These are phyloP conservation scores for Antennarius maculatus DNA, from an alignment of 2,797 vertebrate species.

Conservation along the genomic window DNA sequence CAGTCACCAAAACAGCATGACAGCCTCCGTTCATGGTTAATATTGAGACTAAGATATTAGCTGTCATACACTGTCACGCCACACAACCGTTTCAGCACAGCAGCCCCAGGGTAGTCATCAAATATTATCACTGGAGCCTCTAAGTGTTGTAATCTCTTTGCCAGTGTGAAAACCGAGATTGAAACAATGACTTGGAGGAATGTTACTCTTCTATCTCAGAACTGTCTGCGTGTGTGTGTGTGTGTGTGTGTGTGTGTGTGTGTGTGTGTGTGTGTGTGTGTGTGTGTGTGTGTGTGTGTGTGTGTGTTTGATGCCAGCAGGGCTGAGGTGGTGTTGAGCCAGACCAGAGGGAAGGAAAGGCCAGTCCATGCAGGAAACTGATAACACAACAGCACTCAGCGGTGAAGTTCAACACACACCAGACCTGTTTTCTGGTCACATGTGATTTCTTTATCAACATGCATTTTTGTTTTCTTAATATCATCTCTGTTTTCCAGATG, in stretches of 20 bases:
- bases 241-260: too few relatives aligned
- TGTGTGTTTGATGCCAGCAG: conserved; percentile 39
- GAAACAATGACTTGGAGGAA: conserved; percentile 42
- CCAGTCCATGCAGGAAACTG: conserved; percentile 80
- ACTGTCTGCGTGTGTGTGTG: conserved; percentile 15
- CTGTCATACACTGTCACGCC: not conserved
- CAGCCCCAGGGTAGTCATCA: not conserved
- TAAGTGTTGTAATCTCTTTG: conserved; percentile 6
- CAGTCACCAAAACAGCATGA: not conserved
- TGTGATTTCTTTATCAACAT: not conserved
- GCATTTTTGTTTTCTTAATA: not conserved
- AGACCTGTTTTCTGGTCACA: conserved; percentile 25
- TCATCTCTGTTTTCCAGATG: not conserved
- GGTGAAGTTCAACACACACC: conserved; percentile 53
- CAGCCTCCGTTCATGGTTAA: not conserved
- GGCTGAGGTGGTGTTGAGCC: conserved; percentile 64
- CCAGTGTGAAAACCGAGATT: conserved; percentile 34
- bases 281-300: too few relatives aligned
- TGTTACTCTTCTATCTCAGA: conserved; percentile 47
- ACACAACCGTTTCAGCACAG: not conserved
- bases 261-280: too few relatives aligned
- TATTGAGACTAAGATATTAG: not conserved
- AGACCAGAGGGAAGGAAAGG: conserved; percentile 78
- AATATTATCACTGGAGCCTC: not conserved
- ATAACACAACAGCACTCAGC: conserved; percentile 66